phyloP scores from a whole-genome alignment of 2,113 vertebrate species.

The Rhagologus leucostigma region DNA sequence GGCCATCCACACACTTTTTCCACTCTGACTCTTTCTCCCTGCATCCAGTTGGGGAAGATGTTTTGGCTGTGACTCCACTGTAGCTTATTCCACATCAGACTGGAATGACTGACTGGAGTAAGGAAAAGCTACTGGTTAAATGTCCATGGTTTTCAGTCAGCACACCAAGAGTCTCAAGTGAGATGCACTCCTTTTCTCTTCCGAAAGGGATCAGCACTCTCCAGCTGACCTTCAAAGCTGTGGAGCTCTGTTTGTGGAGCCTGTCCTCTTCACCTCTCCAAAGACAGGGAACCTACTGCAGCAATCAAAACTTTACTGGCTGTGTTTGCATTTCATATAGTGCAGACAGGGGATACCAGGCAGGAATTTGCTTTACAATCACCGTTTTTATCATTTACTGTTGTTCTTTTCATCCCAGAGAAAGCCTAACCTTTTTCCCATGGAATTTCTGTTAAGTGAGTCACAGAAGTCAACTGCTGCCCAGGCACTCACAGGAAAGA shows the following conservation, averaged over 20 bases:
- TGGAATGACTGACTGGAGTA: neutral
- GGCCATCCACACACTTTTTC: constrained; percentile 21
- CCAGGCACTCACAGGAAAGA: constrained; percentile 54
- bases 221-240: neutral
- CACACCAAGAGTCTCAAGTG: neutral
- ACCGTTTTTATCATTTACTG: neutral
- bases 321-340: neutral
- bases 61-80: constrained; percentile 15
- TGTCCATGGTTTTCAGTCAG: neutral
- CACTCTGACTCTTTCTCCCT: constrained; percentile 25
- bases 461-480: constrained; percentile 37
- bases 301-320: neutral
- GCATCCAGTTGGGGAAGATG: neutral
- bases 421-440: neutral
- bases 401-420: neutral
- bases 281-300: neutral
- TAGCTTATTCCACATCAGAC: constrained; percentile 43
- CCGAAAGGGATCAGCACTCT: neutral
- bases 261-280: neutral
- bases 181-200: neutral
- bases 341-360: neutral
- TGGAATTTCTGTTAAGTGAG: constrained; percentile 46
- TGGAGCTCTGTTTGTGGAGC: neutral
- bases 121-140: constrained; percentile 22
- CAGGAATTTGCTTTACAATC: neutral